Evolutionary conservation across 2,888 invertebrate species (phyloP).

Genomic region (Philereme vetulata): DNA sequence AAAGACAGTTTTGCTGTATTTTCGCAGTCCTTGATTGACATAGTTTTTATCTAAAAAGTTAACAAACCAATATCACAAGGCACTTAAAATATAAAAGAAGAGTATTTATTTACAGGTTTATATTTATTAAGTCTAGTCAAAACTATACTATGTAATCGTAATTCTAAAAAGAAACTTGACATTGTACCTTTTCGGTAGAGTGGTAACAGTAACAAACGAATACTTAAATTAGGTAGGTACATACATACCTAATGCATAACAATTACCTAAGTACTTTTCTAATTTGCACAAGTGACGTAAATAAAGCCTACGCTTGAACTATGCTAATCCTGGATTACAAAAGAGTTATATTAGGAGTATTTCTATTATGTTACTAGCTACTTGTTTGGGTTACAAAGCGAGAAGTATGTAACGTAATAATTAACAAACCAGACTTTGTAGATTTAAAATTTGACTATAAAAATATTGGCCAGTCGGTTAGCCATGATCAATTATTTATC

Average conservation of each 20-base stretch:
- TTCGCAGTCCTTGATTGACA: too few species aligned
- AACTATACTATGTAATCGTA: not conserved
- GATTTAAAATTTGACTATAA: slow-evolving; percentile 2
- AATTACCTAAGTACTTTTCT: slow-evolving; percentile 15
- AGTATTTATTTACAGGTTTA: too few species aligned
- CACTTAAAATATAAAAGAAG: too few species aligned
- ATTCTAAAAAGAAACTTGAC: not conserved
- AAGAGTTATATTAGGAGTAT: slow-evolving; percentile 12
- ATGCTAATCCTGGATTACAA: slow-evolving; percentile 14
- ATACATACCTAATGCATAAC: not conserved
- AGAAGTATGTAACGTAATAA: not conserved
- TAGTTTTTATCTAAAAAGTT: too few species aligned
- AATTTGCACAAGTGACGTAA: slow-evolving; percentile 17
- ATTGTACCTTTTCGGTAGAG: not conserved
- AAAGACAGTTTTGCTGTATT: too few species aligned
- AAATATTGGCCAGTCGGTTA: slow-evolving; percentile 25
- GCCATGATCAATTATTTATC: slow-evolving; percentile 30
- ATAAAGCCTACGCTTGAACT: slow-evolving; percentile 1
- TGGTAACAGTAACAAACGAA: not conserved
- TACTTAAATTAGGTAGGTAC: not conserved
- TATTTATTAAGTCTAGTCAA: not conserved
- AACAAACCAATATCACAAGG: too few species aligned
- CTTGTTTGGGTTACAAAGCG: too few species aligned
- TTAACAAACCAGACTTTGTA: not conserved
- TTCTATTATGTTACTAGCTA: too few species aligned